Evolutionary conservation across 2,888 invertebrate species (phyloP).

Genomic region (Tenodera sinensis): DNA sequence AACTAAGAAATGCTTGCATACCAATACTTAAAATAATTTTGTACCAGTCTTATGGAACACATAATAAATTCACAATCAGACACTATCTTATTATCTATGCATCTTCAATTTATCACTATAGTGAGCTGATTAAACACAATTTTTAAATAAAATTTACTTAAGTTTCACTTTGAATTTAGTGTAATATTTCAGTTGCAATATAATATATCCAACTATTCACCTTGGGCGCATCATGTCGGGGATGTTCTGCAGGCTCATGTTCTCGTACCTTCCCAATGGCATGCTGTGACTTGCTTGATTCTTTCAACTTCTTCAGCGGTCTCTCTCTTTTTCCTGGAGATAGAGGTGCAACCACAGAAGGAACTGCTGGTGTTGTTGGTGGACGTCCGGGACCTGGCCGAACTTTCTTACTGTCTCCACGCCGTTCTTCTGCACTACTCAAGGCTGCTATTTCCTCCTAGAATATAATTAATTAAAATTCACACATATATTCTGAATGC

Average conservation of each 20-base stretch:
- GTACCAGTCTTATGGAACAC: too few relatives aligned
- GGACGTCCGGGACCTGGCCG: neutral
- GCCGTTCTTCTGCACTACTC: conserved; percentile 42
- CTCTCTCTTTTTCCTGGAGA: conserved; percentile 50
- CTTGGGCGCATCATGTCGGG: conserved; percentile 63
- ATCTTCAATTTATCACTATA: too few relatives aligned
- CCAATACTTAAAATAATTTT: too few relatives aligned
- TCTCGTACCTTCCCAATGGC: conserved; percentile 9
- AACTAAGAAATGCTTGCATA: too few relatives aligned
- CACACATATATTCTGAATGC: neutral
- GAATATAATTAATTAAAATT: too few relatives aligned
- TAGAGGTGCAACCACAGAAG: conserved; percentile 47
- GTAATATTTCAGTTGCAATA: too few relatives aligned
- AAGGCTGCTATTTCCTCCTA: conserved; percentile 39
- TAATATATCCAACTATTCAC: conserved; percentile 25
- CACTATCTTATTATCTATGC: too few relatives aligned
- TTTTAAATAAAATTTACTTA: too few relatives aligned
- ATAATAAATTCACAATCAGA: too few relatives aligned
- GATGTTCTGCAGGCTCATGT: conserved; percentile 49
- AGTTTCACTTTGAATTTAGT: too few relatives aligned
- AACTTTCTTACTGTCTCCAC: conserved; percentile 52
- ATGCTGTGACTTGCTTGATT: conserved; percentile 34
- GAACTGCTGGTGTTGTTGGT: neutral
- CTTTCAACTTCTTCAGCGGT: conserved; percentile 56
- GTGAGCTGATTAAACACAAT: too few relatives aligned